These are phyloP conservation scores for Ctenoplectra terminalis DNA, from an alignment of 1,140 invertebrate genomes.

Conservation along the genomic window DNA sequence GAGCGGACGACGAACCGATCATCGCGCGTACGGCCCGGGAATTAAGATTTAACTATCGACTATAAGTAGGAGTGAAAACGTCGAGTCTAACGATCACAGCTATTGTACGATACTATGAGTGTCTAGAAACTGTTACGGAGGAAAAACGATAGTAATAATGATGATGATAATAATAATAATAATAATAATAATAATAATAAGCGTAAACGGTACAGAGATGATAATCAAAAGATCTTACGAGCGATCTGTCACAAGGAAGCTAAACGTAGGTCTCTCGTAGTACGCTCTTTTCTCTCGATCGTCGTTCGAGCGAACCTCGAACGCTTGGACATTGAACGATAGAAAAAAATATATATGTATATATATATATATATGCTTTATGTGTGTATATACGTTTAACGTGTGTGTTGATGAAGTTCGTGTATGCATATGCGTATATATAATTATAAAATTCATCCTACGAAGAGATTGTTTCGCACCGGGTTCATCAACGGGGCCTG, in stretches of 20 bases:
- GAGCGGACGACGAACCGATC: slow-evolving; percentile 6
- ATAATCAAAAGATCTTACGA: slow-evolving; percentile 29
- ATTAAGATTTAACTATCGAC: slow-evolving; percentile 47
- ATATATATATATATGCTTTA: background rate
- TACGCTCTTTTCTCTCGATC: background rate
- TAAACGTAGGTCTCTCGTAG: background rate
- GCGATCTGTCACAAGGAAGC: background rate
- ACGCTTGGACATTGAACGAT: slow-evolving; percentile 38
- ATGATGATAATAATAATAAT: background rate
- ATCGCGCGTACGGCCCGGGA: background rate
- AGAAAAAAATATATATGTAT: slow-evolving; percentile 28
- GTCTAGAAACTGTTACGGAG: slow-evolving; percentile 39
- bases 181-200: background rate
- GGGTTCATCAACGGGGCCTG: background rate
- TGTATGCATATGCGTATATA: slow-evolving; percentile 5
- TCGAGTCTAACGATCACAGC: slow-evolving; percentile 76
- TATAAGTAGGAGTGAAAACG: slow-evolving; percentile 63
- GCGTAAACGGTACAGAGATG: slow-evolving; percentile 30
- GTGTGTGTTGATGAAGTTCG: slow-evolving; percentile 8
- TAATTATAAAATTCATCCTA: slow-evolving; percentile 59
- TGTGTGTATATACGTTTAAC: background rate
- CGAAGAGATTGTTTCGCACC: slow-evolving; percentile 35
- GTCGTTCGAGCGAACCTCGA: slow-evolving; percentile 12
- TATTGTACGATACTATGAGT: slow-evolving; percentile 74
- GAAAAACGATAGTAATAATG: slow-evolving; percentile 47